Evolutionary conservation across 2,113 vertebrate genomes (phyloP).

Genomic region (Hypocryptadius cinnamomeus): DNA sequence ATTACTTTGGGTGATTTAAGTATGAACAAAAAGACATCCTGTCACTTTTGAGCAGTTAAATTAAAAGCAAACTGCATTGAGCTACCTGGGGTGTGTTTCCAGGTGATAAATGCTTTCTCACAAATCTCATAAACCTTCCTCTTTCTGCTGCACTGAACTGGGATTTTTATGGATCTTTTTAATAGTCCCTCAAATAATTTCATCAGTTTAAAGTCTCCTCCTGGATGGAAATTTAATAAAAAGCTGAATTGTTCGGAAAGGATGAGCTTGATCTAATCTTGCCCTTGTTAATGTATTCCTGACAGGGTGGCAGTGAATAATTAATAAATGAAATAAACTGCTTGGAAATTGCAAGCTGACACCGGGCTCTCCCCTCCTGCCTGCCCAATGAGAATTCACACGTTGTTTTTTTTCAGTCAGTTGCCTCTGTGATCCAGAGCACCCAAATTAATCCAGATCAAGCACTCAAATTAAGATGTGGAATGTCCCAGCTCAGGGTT

Average conservation of each 20-base stretch:
- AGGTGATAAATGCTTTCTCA: conserved; percentile 20
- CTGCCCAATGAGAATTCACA: not conserved
- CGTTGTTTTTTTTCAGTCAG: not conserved
- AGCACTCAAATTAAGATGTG: not conserved
- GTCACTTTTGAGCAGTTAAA: not conserved
- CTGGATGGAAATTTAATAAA: conserved; percentile 12
- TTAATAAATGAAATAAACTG: conserved; percentile 1
- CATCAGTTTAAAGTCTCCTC: not conserved
- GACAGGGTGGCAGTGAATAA: not conserved
- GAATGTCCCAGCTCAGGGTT: not conserved
- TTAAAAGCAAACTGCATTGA: not conserved
- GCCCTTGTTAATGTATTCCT: not conserved
- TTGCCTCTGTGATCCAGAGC: not conserved
- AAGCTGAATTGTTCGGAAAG: not conserved
- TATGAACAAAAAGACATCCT: not conserved
- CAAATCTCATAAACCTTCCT: not conserved
- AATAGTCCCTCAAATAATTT: conserved; percentile 9
- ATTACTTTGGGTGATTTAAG: not conserved
- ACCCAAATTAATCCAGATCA: not conserved
- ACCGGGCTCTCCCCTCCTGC: not conserved
- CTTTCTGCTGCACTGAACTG: not conserved
- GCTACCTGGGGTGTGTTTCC: not conserved
- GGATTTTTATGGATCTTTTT: not conserved
- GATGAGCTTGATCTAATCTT: not conserved
- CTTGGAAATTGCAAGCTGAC: not conserved